Evolutionary conservation across 2,113 vertebrate species (phyloP), one percentile per base, ranked within the genome.

Genomic region (Chaetodon trifascialis): DNA sequence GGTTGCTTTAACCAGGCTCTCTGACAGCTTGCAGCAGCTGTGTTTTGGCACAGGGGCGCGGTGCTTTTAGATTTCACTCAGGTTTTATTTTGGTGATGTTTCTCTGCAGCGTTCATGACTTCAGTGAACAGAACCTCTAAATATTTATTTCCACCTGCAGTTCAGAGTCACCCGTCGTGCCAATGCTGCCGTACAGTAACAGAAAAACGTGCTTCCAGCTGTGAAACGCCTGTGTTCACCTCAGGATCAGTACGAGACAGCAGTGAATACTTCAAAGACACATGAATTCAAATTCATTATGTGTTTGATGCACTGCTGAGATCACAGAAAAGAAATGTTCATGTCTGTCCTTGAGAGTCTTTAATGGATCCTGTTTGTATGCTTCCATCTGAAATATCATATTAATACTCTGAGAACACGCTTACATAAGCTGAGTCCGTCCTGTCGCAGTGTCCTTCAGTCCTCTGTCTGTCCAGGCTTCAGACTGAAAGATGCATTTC

Each of bases 1-100:
- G 4, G 42, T 34, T 25, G 52, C 19, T 36, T 44, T 83, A 11
- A 10, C 30, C 21, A 56, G 75, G 55, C 56, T 77, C 49, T 77
- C 10, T 16, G 70, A 76, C 83, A 76, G 79, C 66, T 76, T 62
- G 63, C 34, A n/a, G 46, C 14, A 10, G 25, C 44, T 19, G 38
- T 83, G 21, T 30, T 30, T 30, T 30, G 36, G 47, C 16, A 5
- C 73, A 21, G 30, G 10, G 7, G 25, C 34, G 38, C 47, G 3
- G 9, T 25, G 54, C 25, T 44, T 65, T 58, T 67, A 51, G 11
- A 30, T 60, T 47, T 69, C 42, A 64, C 0, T 25, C 15, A 59
- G 62, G n/a, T 52, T 51, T 76, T 49, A 6, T 55, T 46, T 38
- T 17, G 44, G 11, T 52, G 42, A 17, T n/a, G 38, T 30, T 2